Conservation (phyloP, 2,888 invertebrate species). For the Notocelia uddmanniana region DNA sequence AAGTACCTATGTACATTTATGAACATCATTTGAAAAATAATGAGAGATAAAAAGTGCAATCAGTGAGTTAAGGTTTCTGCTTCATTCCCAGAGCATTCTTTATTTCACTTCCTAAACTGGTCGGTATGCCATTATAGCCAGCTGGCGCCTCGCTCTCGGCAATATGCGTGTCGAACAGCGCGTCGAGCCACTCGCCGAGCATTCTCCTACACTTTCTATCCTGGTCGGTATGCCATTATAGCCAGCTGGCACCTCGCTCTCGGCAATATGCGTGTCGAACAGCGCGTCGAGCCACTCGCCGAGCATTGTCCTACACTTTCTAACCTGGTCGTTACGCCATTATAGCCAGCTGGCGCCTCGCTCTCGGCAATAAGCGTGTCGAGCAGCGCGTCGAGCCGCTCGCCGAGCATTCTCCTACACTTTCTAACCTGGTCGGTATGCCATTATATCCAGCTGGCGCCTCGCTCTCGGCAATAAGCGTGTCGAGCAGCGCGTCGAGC, state of each 20-base stretch:
- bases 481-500: slow-evolving; percentile 88
- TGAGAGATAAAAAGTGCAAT: no score
- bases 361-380: slow-evolving; percentile 88
- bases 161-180: slow-evolving; percentile 88
- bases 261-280: no score
- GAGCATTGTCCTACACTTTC: neutral
- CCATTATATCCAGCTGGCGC: slow-evolving; percentile 83
- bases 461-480: slow-evolving; percentile 88
- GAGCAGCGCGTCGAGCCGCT: slow-evolving; percentile 88
- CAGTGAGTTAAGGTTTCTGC: no score
- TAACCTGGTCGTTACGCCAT: slow-evolving; percentile 86
- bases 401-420: slow-evolving; percentile 75
- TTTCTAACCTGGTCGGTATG: slow-evolving; percentile 77
- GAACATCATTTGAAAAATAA: neutral
- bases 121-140: slow-evolving; percentile 86
- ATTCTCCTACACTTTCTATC: slow-evolving; percentile 50
- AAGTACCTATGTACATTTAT: neutral
- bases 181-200: slow-evolving; percentile 88
- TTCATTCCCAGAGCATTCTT: slow-evolving; percentile 74
- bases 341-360: slow-evolving; percentile 79
- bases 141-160: slow-evolving; percentile 87
- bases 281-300: no score
- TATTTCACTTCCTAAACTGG: slow-evolving; percentile 54
- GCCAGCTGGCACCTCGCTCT: no score
- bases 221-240: slow-evolving; percentile 81